Evolutionary conservation across 2,113 vertebrate species (phyloP), one percentile per base, ranked within the genome.

Genomic region (Beaufortia kweichowensis): DNA sequence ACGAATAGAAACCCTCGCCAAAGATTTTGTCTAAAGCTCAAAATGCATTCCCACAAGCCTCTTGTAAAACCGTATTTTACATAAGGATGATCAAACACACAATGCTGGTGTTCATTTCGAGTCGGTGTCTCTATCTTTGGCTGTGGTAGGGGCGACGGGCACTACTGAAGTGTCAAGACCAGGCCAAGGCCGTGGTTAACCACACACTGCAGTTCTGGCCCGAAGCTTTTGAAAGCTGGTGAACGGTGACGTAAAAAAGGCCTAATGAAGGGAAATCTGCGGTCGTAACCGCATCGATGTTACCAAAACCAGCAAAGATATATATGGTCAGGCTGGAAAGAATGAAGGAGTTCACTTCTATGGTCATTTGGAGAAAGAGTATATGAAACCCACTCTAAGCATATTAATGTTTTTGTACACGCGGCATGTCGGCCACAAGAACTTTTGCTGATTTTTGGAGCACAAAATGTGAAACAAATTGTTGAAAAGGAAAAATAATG

Each of bases 181-280:
- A 76, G 77, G 67, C 77, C 77, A 63, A 80, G 68, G 78, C 78
- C 50, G 39, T 39, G 77, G 50, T 76, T 31, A 57, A 48, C 72
- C 71, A 33, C 55, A 72, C 17, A 41, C 50, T 65, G 66, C 72
- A 71, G 29, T 46, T 33, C 48, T 76, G 59, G 31, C 61, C 46
- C 35, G 1, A n/a, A 31, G 33, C 8, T 2, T 55, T 79, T 73
- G 21, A 74, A 62, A n/a, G 59, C 65, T 70, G 55, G 33, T 74
- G 31, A 56, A 69, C 48, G 35, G 55, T 79, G 66, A 76, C 23
- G 43, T 74, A 74, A 46, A 24, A 41, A 66, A n/a, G n/a, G 28
- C 33, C 50, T 76, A 72, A 76, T 79, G 53, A 76, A 61, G 23
- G 56, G 61, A 82, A 73, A 73, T 78, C 66, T 70, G 56, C 63